Evolutionary conservation across 2,113 vertebrate species (phyloP).

Genomic region (Colossoma macropomum): DNA sequence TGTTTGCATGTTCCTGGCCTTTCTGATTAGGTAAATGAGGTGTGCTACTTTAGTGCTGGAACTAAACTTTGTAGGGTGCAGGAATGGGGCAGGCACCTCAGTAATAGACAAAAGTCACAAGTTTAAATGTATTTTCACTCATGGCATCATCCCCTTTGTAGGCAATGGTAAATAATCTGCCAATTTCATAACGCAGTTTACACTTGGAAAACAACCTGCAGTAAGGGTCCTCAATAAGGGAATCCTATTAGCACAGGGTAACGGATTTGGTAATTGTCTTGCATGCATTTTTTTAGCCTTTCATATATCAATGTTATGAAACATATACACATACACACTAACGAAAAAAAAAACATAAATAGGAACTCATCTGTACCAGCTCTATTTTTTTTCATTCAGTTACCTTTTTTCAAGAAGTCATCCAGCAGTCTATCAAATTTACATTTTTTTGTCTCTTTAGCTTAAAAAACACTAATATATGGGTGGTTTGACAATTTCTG

Average conservation of each 20-base stretch:
- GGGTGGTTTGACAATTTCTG: constrained; percentile 26
- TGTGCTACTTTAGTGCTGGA: neutral
- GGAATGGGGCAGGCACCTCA: neutral
- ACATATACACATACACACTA: constrained; percentile 33
- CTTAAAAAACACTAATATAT: neutral
- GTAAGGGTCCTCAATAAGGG: constrained; percentile 9
- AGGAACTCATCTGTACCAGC: constrained; percentile 35
- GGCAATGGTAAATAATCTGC: constrained; percentile 17
- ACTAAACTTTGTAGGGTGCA: neutral
- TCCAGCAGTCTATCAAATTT: neutral
- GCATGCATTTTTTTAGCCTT: constrained; percentile 47
- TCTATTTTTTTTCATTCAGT: constrained; percentile 1
- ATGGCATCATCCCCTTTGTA: neutral
- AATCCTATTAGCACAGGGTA: neutral
- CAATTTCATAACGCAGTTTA: constrained; percentile 28
- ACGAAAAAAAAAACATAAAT: constrained; percentile 41
- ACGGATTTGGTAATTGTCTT: constrained; percentile 28
- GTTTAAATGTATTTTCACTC: constrained; percentile 30
- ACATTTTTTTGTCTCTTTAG: neutral
- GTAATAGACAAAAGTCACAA: neutral
- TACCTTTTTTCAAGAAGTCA: neutral
- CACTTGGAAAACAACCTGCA: constrained; percentile 35
- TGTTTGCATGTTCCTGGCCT: neutral
- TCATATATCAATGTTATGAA: constrained; percentile 46
- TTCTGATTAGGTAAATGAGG: neutral